These are phyloP conservation scores for Diaphora mendica DNA, from an alignment of 2,888 invertebrate species.

Conservation along the genomic window DNA sequence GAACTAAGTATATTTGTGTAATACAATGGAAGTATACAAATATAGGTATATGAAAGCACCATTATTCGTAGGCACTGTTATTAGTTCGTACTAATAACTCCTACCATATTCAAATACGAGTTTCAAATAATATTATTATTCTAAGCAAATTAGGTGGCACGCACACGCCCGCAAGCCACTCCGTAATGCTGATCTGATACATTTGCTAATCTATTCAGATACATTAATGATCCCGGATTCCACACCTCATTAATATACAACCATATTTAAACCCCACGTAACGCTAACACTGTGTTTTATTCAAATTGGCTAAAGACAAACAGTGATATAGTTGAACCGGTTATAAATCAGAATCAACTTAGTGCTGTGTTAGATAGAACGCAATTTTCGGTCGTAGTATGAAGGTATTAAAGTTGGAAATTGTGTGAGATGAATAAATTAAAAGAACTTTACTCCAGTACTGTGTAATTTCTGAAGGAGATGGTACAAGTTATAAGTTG, in stretches of 20 bases:
- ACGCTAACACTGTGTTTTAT: slow-evolving; percentile 58
- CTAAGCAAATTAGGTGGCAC: slow-evolving; percentile 17
- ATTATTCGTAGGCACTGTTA: not conserved
- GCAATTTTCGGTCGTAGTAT: slow-evolving; percentile 49
- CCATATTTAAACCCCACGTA: slow-evolving; percentile 52
- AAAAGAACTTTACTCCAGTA: slow-evolving; percentile 65
- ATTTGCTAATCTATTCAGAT: slow-evolving; percentile 47
- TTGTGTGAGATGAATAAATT: slow-evolving; percentile 61
- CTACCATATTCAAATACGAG: slow-evolving; percentile 12
- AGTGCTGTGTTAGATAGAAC: slow-evolving; percentile 18
- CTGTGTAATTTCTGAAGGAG: slow-evolving; percentile 65
- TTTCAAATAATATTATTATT: slow-evolving; percentile 24
- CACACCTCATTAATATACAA: slow-evolving; percentile 54
- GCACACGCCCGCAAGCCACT: slow-evolving; percentile 20
- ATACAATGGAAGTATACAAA: not conserved
- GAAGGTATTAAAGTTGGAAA: slow-evolving; percentile 55
- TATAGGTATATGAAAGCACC: not conserved
- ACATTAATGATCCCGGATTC: slow-evolving; percentile 48
- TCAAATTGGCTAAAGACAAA: slow-evolving; percentile 72
- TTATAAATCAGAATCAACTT: slow-evolving; percentile 68
- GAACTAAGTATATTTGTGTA: not conserved
- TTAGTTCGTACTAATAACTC: not conserved
- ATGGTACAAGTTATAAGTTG: slow-evolving; percentile 46
- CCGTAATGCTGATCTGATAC: slow-evolving; percentile 37
- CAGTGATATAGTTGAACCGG: slow-evolving; percentile 67